Evolutionary conservation across 2,113 vertebrate genomes (phyloP), one percentile per base, ranked within the genome.

Genomic region (Leuciscus idus): DNA sequence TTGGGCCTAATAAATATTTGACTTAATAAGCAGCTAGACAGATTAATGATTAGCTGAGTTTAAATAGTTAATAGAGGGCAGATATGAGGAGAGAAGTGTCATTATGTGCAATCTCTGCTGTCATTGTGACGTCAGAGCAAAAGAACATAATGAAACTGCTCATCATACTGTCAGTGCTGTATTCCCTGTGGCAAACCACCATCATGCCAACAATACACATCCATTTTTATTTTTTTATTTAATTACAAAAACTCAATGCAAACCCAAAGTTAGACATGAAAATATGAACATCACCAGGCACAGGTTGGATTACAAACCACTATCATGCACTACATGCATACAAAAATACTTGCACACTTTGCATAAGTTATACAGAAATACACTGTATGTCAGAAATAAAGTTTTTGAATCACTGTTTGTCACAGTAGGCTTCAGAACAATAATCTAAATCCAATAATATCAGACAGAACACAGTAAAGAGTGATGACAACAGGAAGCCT

Each of bases 41-140:
- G 89, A 90, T 89, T 87, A 84, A 90, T 90, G 89, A 88, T 81
- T 76, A 77, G 85, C 68, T 36, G 70, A 85, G 85, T 75, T 85
- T 90, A 86, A 90, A 90, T 90, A 87, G 85, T 90, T 90, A 90
- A 90, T 90, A 87, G 86, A 77, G 80, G 75, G 74, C 80, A 79
- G 73, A 83, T 79, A 82, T 80, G 80, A 43, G 21, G 68, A 80
- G 86, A 30, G 46, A 68, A 79, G 86, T 87, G 80, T 26, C 88
- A 87, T 87, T 89, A 89, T 79, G 55, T 78, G 46, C 72, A 83
- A 62, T 46, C 83, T 19, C 79, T 77, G 76, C 84, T 89, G 82
- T 85, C 88, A 89, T 68, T 77, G 11, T 61, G 74, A 43, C 30
- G 70, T 83, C 50, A 83, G 30, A n/a, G 43, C 23, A n/a, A 61